A percentile compares a stretch with the other conserved stretches of the same genome.
Evolutionary conservation across 2,113 vertebrate genomes (phyloP).

Genomic region (Cryptotis parvus): DNA sequence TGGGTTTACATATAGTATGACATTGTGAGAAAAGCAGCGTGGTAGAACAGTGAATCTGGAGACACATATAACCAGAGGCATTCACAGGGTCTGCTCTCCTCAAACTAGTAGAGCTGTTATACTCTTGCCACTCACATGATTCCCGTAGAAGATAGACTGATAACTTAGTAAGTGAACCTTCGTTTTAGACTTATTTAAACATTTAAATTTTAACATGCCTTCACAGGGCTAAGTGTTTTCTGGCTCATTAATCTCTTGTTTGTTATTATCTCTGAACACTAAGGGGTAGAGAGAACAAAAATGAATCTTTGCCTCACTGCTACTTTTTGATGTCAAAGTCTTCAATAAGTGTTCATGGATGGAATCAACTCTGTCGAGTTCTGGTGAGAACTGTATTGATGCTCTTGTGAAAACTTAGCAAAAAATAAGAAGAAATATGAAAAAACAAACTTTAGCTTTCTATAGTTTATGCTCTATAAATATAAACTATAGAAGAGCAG

Average conservation of each 20-base stretch:
- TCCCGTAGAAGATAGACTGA: neutral
- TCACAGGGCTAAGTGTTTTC: neutral
- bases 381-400: neutral
- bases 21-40: neutral
- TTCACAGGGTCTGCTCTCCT: neutral
- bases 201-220: neutral
- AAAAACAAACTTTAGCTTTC: neutral
- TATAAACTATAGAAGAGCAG: too few relatives aligned
- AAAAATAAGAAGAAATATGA: neutral
- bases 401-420: neutral
- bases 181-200: neutral
- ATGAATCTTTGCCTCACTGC: neutral
- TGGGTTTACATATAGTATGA: too few relatives aligned
- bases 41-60: neutral
- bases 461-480: neutral
- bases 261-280: neutral
- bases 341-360: neutral
- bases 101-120: neutral
- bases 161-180: neutral
- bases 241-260: neutral
- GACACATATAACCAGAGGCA: neutral
- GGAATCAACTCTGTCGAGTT: neutral
- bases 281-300: neutral
- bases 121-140: neutral
- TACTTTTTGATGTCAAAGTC: neutral